Evolutionary conservation across 2,113 vertebrate species (phyloP), one percentile per base, ranked within the genome.

Genomic region (Perccottus glenii): DNA sequence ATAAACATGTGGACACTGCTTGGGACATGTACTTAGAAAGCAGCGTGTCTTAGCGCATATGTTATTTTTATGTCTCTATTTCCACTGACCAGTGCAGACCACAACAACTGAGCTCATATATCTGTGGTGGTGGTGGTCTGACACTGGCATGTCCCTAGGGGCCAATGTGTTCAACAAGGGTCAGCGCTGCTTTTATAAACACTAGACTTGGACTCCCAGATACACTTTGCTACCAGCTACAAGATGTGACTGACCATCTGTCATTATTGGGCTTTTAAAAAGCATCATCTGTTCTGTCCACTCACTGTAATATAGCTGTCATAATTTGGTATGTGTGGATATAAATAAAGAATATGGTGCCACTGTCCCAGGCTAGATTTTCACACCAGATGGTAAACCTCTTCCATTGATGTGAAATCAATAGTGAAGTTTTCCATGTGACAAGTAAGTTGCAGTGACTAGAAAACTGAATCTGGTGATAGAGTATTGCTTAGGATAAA

Each of bases 21-120:
- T 53, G 55, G 3, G 6, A 11, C 36, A 32, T 11, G 43, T 60
- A 71, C 14, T 47, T 35, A 44, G 49, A 56, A 59, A 60, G 36
- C 32, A 19, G 27, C 44, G 32, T 36, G 3, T 15, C 52, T 44
- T 14, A 11, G 56, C 45, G 64, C 1, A 14, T 52, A 42, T 78
- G 76, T 73, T 85, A 85, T 88, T 83, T 85, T 78, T 78, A 81
- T 77, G 66, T 55, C 40, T 72, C 67, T 86, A 52, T 86, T 87
- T 86, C 71, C 77, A 86, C 72, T 78, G 68, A 72, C 19, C 67
- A 62, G 64, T 82, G 44, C 64, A 64, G 73, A 64, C 1, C 74
- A 87, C 76, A 87, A 70, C 86, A 82, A 75, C 80, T 82, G 67
- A 74, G 78, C 75, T 88, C 75, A 69, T 82, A 71, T 88, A 74